These are phyloP conservation scores for Drosophila kurseongensis DNA, from an alignment of 1,140 invertebrate species.

Conservation along the genomic window DNA sequence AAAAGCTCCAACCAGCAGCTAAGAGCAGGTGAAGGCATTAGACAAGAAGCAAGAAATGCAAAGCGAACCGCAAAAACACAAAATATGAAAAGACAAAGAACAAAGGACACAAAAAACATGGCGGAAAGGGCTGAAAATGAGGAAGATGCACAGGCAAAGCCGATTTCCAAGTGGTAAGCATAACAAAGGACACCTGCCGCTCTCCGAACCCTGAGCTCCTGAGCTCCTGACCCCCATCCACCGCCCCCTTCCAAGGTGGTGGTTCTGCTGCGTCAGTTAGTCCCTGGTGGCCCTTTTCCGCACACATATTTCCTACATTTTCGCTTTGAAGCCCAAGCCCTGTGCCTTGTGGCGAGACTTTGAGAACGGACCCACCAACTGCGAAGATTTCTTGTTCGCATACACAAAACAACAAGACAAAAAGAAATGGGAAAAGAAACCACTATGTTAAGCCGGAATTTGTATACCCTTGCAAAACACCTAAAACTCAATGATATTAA, in stretches of 20 bases:
- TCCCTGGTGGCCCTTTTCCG: slow-evolving; percentile 62
- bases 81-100: slow-evolving; percentile 65
- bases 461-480: neutral
- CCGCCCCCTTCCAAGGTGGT: slow-evolving; percentile 21
- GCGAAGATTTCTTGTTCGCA: slow-evolving; percentile 33
- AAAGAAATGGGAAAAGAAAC: neutral
- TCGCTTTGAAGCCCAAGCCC: slow-evolving; percentile 60
- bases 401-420: slow-evolving; percentile 20
- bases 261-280: slow-evolving; percentile 20
- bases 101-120: slow-evolving; percentile 35
- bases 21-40: slow-evolving; percentile 48
- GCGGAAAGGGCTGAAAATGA: slow-evolving; percentile 6
- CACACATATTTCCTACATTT: slow-evolving; percentile 76
- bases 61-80: slow-evolving; percentile 54
- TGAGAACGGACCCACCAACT: slow-evolving; percentile 39
- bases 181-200: slow-evolving; percentile 80
- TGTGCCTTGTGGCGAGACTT: slow-evolving; percentile 42
- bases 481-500: no score
- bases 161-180: slow-evolving; percentile 81
- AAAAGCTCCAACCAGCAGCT: slow-evolving; percentile 34
- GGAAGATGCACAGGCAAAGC: slow-evolving; percentile 63
- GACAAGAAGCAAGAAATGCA: slow-evolving; percentile 52
- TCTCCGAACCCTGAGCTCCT: slow-evolving; percentile 29
- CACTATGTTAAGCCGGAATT: neutral
- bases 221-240: slow-evolving; percentile 12